Evolutionary conservation across 2,888 invertebrate genomes (phyloP).

Genomic region (Eilema sororculum): DNA sequence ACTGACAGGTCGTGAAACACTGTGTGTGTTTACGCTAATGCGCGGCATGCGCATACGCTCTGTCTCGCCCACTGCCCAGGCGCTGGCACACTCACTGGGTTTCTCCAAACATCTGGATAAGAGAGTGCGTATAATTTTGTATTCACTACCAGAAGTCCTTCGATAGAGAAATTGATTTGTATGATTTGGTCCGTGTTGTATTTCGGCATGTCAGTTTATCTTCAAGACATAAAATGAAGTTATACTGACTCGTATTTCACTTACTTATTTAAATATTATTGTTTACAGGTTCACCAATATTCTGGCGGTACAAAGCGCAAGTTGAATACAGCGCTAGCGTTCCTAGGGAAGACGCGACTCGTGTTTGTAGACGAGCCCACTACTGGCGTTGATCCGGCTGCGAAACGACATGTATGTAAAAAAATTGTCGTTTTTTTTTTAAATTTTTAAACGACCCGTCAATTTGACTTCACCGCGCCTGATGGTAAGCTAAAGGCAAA

Average conservation of each 20-base stretch:
- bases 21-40: conserved; percentile 89
- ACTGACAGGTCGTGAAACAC: conserved; percentile 90
- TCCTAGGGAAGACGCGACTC: conserved; percentile 90
- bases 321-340: conserved; percentile 90
- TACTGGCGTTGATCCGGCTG: conserved; percentile 92
- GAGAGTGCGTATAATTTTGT: conserved; percentile 59
- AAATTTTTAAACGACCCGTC: too few relatives aligned
- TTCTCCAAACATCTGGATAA: conserved; percentile 89
- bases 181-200: not conserved
- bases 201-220: not conserved
- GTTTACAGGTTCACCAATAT: conserved; percentile 83
- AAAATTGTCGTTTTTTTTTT: too few relatives aligned
- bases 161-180: not conserved
- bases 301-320: conserved; percentile 93
- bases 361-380: conserved; percentile 91
- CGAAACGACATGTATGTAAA: conserved; percentile 86
- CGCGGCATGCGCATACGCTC: conserved; percentile 85
- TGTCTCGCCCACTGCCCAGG: conserved; percentile 67
- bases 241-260: not conserved
- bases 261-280: not conserved
- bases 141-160: too few relatives aligned
- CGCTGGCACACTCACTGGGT: conserved; percentile 86
- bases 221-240: not conserved
- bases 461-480: too few relatives aligned
- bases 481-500: too few relatives aligned